Base-by-base conservation (phyloP, 2,888 invertebrate genomes). In the Escarpia spicata region DNA sequence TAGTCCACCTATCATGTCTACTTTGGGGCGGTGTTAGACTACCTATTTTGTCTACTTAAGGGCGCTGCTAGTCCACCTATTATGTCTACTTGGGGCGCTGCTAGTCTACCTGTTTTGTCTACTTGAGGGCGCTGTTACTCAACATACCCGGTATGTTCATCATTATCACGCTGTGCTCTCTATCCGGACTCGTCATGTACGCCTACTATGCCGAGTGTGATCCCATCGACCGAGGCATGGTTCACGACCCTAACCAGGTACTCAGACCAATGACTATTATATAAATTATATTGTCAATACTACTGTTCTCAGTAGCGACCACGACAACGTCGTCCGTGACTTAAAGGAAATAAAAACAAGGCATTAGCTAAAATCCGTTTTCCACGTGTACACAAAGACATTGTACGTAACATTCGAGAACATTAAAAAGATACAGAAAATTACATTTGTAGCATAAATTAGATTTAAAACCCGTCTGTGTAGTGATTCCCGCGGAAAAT, bases 181-280 rank as follows among this genome's bases (percentile, higher is more conserved):
- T 95, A 58, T 93, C 94, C 19, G 95, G 96, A 2, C 92, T 95
- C 90, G 94, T 94, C 60, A 93, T 96, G 92, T 95, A 94, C 92
- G 95, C 95, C 2, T 94, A 95, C 91, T 96, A 95, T 93, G 94
- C 94, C 31, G 92, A 94, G 10, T 96, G 96, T 93, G 96, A 96
- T 92, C 96, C 96, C 3, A 93, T 96, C 52, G 92, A 90, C 37
- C 92, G 93, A 10, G 93, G 94, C 3, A 90, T 93, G 2, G 93
- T 95, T 2, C 92, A 92, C 10, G 95, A 95, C 91, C 93, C 94
- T 3, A 95, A 95, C 91, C 95, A 95, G 94, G 95, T 95, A 92
- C 52, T n/a, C 75, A 26, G 75, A 26, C 60, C 26, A 26, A 19
- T 0, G 15, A 9, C 10, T 52, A 2, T 2, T 9, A 12, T 52